Conservation (phyloP, 2,113 vertebrate species). For the Gnathonemus longibarbis region DNA sequence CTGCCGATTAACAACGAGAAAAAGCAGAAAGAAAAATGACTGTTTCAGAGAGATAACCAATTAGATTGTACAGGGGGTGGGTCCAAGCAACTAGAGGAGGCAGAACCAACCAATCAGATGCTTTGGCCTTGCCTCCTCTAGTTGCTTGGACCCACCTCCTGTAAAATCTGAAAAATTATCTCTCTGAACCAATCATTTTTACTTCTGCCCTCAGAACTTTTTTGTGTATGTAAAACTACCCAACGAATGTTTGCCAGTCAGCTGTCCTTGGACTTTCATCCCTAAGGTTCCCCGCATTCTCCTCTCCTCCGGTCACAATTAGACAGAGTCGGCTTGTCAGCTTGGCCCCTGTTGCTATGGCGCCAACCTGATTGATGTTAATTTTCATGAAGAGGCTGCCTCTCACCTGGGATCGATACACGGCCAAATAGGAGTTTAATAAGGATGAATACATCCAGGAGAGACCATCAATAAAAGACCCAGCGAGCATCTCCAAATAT, state of each 20-base stretch:
- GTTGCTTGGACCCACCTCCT: no score
- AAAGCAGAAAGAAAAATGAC: neutral
- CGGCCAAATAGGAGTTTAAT: neutral
- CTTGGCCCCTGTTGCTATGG: constrained; percentile 12
- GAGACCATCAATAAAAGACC: neutral
- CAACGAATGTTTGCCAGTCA: neutral
- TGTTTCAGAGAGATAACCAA: no score
- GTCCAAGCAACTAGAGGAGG: no score
- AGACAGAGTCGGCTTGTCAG: neutral
- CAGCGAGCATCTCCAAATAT: neutral
- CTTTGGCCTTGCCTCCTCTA: no score
- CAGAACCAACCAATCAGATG: no score
- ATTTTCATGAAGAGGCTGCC: neutral
- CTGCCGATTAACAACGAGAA: constrained; percentile 10
- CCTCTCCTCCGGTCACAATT: constrained; percentile 12
- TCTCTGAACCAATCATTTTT: no score
- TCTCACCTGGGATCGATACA: constrained; percentile 7
- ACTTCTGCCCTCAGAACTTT: neutral
- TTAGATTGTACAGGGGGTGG: no score
- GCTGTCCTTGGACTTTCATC: neutral
- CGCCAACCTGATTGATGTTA: constrained; percentile 8
- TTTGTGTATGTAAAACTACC: neutral
- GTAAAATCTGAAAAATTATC: no score
- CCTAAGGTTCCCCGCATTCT: constrained; percentile 20
- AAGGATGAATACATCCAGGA: neutral